phyloP scores from a whole-genome alignment of 2,888 invertebrate genomes.

The Chloroclysta siterata region DNA sequence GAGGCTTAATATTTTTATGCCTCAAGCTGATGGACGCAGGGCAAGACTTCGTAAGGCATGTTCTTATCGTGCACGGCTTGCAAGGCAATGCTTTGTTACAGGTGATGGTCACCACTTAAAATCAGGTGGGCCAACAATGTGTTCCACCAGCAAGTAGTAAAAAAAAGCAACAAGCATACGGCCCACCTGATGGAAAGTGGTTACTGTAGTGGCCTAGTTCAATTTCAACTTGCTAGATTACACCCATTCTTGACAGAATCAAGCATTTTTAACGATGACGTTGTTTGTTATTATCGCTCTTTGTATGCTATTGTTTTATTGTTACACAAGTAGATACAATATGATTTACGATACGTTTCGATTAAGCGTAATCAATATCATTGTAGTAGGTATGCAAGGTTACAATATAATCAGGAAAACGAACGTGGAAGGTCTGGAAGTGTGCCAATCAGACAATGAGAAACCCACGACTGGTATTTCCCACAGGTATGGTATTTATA shows the following conservation, averaged over 20 bases:
- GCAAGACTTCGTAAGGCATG: no score
- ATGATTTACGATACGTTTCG: slow-evolving; percentile 29
- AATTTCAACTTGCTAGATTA: slow-evolving; percentile 1
- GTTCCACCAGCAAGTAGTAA: no score
- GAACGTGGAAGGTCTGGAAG: slow-evolving; percentile 32
- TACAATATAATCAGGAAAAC: slow-evolving; percentile 37
- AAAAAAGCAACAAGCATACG: no score
- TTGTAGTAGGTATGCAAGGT: slow-evolving; percentile 16
- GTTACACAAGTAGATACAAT: slow-evolving; percentile 1
- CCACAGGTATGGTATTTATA: slow-evolving; percentile 29
- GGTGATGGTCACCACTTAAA: no score
- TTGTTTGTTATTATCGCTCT: slow-evolving; percentile 3
- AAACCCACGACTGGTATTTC: slow-evolving; percentile 28
- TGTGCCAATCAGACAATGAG: slow-evolving; percentile 39
- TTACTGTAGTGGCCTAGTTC: no score
- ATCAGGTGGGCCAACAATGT: no score
- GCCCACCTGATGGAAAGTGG: no score
- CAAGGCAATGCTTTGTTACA: no score
- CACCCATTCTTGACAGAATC: not conserved
- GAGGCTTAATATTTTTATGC: no score
- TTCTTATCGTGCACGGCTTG: no score
- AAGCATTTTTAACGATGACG: slow-evolving; percentile 4
- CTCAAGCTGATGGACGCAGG: no score
- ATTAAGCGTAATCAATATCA: slow-evolving; percentile 21
- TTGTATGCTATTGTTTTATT: slow-evolving; percentile 10